Evolutionary conservation across 2,797 vertebrate species (phyloP), one percentile per base, ranked within the genome.

Genomic region (Thunnus albacares): DNA sequence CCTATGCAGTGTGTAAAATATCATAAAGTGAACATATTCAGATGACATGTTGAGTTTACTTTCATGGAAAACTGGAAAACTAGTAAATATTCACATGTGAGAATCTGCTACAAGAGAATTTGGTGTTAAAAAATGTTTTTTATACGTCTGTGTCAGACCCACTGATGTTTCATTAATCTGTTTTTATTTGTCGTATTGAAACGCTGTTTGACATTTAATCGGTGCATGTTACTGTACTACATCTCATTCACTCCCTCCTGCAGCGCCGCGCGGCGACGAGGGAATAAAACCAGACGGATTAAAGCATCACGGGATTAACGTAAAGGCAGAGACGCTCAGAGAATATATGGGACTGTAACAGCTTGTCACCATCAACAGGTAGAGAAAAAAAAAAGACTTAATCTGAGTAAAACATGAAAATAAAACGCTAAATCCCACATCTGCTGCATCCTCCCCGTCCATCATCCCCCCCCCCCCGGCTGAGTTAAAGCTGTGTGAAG

Each of bases 381-480:
- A 35, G 53, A 71, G 41, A 28, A 58, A 53, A 5, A 30, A 76
- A 67, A 69, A 70, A 45, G 38, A 73, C 60, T 53, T 84, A 82
- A 85, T 87, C 79, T 80, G 79, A 80, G 74, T 56, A 47, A 77
- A 85, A 87, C 82, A 88, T 83, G 70, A 41, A 81, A 68, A 83
- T 82, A 83, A 83, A 87, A 88, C 1, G 56, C 45, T 81, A 79
- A 86, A 90, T 80, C 87, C 86, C 62, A 79, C 74, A 76, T 85
- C 81, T 70, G 79, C 72, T 33, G 62, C 75, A 45, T 9, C 8
- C 8, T 9, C 1, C 57, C 57, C 68, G 52, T 30, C 72, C 74
- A 75, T 75, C 62, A 64, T 70, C 62, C 5, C 28, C 28, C 28
- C 28, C 28, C 5, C 28, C 28, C 53, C 61, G 22, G 10, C 28